Evolutionary conservation across 1,140 invertebrate genomes (phyloP).

Genomic region (Drosophila pseudoobscura): DNA sequence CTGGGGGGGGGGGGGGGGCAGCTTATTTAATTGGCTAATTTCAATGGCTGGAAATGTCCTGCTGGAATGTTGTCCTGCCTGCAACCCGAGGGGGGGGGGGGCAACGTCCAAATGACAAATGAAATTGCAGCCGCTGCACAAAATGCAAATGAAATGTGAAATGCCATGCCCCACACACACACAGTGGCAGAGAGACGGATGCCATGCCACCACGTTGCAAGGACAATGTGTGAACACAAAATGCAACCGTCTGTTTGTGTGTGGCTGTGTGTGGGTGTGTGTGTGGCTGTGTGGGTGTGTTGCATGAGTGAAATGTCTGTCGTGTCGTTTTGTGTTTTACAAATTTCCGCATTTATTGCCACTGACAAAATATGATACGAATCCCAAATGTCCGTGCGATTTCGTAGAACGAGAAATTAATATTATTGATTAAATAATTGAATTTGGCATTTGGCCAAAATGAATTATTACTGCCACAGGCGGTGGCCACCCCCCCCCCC

Average conservation of each 20-base stretch:
- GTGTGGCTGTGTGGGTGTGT: background rate
- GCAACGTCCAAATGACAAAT: conserved; percentile 47
- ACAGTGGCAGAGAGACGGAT: background rate
- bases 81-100: background rate
- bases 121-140: conserved; percentile 78
- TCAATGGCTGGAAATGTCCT: conserved; percentile 50
- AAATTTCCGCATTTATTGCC: conserved; percentile 79
- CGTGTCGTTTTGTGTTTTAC: conserved; percentile 67
- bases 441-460: conserved; percentile 65
- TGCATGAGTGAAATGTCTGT: conserved; percentile 71
- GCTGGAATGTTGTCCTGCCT: conserved; percentile 28
- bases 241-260: conserved; percentile 25
- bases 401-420: conserved; percentile 56
- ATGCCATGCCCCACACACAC: conserved; percentile 14
- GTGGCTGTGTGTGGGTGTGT: conserved; percentile 2
- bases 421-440: conserved; percentile 83
- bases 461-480: conserved; percentile 47
- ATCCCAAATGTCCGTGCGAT: no score
- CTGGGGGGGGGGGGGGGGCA: background rate
- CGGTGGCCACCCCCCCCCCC: no score
- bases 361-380: conserved; percentile 82
- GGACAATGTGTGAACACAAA: conserved; percentile 74
- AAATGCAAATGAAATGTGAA: conserved; percentile 80
- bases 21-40: conserved; percentile 76
- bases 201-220: conserved; percentile 20